These are phyloP conservation scores for Oligia strigilis DNA, from an alignment of 2,888 invertebrate species.

Conservation along the genomic window DNA sequence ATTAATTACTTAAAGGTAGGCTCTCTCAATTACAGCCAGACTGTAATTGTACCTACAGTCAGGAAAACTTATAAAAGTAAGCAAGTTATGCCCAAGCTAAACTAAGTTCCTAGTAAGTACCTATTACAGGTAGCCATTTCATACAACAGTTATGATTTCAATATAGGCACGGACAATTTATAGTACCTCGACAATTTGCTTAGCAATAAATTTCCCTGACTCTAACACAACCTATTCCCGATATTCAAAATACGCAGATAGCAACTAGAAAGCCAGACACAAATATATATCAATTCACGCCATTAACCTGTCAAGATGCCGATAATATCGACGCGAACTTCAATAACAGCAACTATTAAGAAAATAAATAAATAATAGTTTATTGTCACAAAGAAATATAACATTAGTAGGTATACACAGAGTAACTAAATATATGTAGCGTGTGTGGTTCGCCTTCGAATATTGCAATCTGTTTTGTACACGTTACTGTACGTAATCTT, in stretches of 20 bases:
- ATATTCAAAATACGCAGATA: background rate
- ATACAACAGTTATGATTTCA: background rate
- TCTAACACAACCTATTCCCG: background rate
- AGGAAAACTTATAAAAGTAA: background rate
- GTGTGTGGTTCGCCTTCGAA: constrained; percentile 28
- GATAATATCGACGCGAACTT: constrained; percentile 34
- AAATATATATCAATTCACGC: constrained; percentile 38
- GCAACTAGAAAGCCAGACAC: constrained; percentile 33
- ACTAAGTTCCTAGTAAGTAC: no score
- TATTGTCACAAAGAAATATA: no score
- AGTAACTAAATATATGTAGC: background rate
- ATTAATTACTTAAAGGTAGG: constrained; percentile 23
- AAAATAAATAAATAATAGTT: background rate
- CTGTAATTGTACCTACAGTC: background rate
- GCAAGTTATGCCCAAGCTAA: no score
- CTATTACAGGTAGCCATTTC: background rate
- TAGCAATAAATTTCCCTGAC: background rate
- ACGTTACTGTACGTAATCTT: constrained; percentile 13
- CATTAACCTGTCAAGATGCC: constrained; percentile 10
- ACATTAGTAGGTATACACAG: no score
- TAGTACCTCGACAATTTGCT: background rate
- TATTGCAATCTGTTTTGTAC: constrained; percentile 37
- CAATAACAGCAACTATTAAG: constrained; percentile 22
- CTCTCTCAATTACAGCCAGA: background rate
- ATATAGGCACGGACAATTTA: background rate